Conservation (phyloP, 2,113 vertebrate genomes). For the Hippocampus guttulatus region DNA sequence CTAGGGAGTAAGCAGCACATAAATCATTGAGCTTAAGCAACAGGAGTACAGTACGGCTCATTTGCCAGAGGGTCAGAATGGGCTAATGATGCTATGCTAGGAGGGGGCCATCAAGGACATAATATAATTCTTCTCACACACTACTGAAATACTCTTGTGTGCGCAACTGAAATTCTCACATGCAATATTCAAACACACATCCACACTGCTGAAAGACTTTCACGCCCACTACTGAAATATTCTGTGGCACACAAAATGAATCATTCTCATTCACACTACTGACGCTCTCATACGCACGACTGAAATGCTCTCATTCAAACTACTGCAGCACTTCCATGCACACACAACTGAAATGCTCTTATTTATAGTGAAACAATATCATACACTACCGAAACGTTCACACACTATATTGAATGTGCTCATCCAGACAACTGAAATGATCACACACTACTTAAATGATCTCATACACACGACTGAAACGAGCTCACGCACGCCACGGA, state of each 20-base stretch:
- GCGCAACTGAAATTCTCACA: not conserved
- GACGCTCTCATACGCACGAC: not conserved
- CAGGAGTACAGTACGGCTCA: not conserved
- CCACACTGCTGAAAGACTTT: not conserved
- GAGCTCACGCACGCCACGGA: not conserved
- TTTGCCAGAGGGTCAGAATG: not conserved
- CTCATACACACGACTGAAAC: not conserved
- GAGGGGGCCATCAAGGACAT: not conserved
- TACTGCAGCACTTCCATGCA: not conserved
- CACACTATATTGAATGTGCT: not conserved
- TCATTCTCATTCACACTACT: not conserved
- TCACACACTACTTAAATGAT: not conserved
- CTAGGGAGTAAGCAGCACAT: conserved; percentile 67
- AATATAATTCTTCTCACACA: not conserved
- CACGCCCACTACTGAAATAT: not conserved
- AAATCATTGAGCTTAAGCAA: conserved; percentile 26
- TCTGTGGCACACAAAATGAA: not conserved
- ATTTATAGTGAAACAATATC: not conserved
- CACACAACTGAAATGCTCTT: not conserved
- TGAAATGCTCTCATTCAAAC: not conserved
- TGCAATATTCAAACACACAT: not conserved
- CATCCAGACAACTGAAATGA: not conserved
- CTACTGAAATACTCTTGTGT: not conserved
- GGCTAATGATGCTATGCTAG: not conserved
- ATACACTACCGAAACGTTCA: not conserved